phyloP scores from a whole-genome alignment of 2,797 vertebrate genomes.

The Gorsachius magnificus region DNA sequence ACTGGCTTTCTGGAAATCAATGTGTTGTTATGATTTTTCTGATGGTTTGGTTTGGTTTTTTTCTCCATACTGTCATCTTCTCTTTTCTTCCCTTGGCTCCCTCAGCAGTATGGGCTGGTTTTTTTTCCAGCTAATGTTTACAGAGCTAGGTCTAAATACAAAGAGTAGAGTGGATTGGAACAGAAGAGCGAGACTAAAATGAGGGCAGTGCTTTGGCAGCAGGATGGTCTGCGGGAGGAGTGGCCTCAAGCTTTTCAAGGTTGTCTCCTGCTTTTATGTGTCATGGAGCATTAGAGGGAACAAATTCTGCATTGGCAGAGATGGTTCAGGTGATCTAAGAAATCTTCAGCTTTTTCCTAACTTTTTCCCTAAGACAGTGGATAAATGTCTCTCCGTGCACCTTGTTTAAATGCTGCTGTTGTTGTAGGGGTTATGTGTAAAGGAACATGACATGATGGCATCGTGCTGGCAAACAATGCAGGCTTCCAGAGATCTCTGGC shows the following conservation, averaged over 20 bases:
- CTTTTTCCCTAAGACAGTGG: neutral
- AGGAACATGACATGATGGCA: fast-evolving
- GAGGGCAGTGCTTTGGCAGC: neutral
- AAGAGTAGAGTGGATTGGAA: neutral
- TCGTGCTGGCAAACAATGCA: fast-evolving
- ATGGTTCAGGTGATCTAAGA: neutral
- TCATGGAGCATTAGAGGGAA: neutral
- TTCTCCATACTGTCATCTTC: neutral
- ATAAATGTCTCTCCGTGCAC: fast-evolving
- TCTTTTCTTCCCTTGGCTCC: neutral
- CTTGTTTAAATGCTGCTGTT: neutral
- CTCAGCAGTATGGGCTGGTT: neutral
- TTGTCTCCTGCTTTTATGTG: neutral
- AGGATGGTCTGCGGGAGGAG: neutral
- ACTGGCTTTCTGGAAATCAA: fast-evolving
- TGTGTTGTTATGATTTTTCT: fast-evolving
- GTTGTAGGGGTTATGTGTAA: neutral
- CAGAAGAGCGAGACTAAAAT: neutral
- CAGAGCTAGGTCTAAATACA: neutral
- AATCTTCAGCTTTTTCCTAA: neutral
- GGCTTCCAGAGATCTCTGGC: fast-evolving
- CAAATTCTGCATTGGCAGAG: fast-evolving
- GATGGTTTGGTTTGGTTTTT: fast-evolving
- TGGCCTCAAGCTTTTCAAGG: neutral
- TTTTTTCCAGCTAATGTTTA: neutral